Evolutionary conservation across 2,888 invertebrate genomes (phyloP).

Genomic region (Melieria picta): DNA sequence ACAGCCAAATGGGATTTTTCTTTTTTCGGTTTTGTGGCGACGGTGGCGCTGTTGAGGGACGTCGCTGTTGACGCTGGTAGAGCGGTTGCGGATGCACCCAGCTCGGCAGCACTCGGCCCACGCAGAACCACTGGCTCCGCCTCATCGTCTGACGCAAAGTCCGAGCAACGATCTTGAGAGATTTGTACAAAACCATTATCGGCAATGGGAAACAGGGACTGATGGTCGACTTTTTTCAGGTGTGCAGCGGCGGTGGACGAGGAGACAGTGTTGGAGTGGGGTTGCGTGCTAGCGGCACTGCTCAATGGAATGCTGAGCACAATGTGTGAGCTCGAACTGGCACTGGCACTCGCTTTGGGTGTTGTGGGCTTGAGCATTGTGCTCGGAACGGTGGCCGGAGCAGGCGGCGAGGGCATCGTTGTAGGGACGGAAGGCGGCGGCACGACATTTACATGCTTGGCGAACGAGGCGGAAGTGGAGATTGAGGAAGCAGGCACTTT

Average conservation of each 20-base stretch:
- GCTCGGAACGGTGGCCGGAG: not conserved
- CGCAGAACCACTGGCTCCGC: slow-evolving; percentile 63
- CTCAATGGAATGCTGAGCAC: slow-evolving; percentile 27
- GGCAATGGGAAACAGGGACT: slow-evolving; percentile 57
- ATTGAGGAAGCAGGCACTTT: slow-evolving; percentile 37
- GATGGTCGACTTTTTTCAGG: slow-evolving; percentile 35
- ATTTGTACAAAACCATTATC: slow-evolving; percentile 64
- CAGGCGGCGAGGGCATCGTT: slow-evolving; percentile 36
- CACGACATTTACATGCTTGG: slow-evolving; percentile 38
- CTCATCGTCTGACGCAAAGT: slow-evolving; percentile 64
- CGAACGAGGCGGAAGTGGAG: not conserved
- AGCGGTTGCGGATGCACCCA: slow-evolving; percentile 36
- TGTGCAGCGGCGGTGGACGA: slow-evolving; percentile 12
- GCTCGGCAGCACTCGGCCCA: slow-evolving; percentile 36
- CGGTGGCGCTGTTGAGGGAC: slow-evolving; percentile 20
- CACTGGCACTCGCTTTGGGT: slow-evolving; percentile 2
- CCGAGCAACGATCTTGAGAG: slow-evolving; percentile 61
- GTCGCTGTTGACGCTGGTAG: slow-evolving; percentile 25
- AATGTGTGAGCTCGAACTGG: slow-evolving; percentile 11
- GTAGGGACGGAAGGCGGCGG: slow-evolving; percentile 43
- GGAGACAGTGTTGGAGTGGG: slow-evolving; percentile 1
- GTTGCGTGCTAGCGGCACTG: not conserved
- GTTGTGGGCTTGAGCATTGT: slow-evolving; percentile 1
- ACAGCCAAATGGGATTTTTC: slow-evolving; percentile 63
- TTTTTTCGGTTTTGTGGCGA: slow-evolving; percentile 57